A percentile compares a stretch with the other conserved stretches of the same genome.
Conservation (phyloP, 2,797 vertebrate species). For the Sciurus vulgaris region DNA sequence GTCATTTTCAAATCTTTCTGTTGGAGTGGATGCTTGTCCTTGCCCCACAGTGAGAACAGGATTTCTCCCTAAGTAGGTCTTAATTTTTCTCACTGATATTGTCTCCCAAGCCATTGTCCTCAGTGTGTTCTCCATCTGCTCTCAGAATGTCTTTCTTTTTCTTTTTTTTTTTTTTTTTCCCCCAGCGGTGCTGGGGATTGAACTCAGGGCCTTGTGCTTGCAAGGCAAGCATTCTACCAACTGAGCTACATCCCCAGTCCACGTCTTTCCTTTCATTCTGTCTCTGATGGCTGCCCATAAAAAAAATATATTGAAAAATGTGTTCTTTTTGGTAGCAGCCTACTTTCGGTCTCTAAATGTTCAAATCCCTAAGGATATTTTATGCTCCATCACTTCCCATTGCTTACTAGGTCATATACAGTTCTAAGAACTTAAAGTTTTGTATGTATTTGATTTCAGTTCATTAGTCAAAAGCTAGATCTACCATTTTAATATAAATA, state of each 20-base stretch:
- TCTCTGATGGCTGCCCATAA: background rate
- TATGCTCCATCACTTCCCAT: background rate
- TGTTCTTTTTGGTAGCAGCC: background rate
- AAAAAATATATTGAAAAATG: background rate
- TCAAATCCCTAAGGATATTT: background rate
- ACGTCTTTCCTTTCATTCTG: background rate
- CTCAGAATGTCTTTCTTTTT: background rate
- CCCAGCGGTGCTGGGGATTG: too few relatives aligned
- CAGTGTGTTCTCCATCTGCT: background rate
- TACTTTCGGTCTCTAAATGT: background rate
- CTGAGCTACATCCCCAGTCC: too few relatives aligned
- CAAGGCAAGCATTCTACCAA: too few relatives aligned
- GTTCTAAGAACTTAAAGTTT: background rate
- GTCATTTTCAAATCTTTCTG: background rate
- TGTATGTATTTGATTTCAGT: background rate
- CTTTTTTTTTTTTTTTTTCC: too few relatives aligned
- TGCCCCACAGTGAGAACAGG: background rate
- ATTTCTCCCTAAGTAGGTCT: background rate
- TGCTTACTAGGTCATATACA: background rate
- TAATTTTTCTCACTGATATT: background rate
- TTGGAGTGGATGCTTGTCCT: background rate
- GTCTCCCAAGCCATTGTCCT: background rate
- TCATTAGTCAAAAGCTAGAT: background rate
- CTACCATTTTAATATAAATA: background rate
- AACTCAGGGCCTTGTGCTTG: too few relatives aligned